Percentiles rank a stretch among this genome's conserved stretches.
phyloP scores from a whole-genome alignment of 2,888 invertebrate species.

The Agapostemon virescens region DNA sequence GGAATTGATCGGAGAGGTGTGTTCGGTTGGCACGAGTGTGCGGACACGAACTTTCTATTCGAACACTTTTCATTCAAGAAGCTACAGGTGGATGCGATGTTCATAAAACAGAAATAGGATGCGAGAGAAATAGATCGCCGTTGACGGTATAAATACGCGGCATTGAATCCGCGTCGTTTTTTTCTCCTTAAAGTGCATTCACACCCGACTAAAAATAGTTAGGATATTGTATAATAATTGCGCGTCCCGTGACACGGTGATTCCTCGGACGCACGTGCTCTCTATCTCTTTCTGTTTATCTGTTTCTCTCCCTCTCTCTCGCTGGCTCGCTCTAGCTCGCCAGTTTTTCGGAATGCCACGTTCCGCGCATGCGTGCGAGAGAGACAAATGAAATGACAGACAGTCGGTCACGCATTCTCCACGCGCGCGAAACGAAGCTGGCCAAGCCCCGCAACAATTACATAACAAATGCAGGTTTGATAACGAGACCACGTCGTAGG shows the following conservation, averaged over 20 bases:
- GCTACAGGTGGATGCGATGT: neutral
- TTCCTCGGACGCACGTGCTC: slow-evolving; percentile 32
- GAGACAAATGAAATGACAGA: slow-evolving; percentile 11
- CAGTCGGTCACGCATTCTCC: slow-evolving; percentile 14
- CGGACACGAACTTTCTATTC: neutral
- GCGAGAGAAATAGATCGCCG: neutral
- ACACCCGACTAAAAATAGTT: slow-evolving; percentile 47
- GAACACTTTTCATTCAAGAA: neutral
- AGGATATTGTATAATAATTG: slow-evolving; percentile 37
- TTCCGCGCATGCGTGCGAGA: slow-evolving; percentile 5
- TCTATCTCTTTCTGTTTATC: no score
- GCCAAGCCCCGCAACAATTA: slow-evolving; percentile 3
- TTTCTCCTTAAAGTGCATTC: slow-evolving; percentile 36
- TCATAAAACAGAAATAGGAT: neutral
- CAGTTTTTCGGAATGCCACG: slow-evolving; percentile 26
- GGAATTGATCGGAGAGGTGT: no score
- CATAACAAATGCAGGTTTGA: slow-evolving; percentile 29
- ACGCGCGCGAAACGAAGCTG: slow-evolving; percentile 6
- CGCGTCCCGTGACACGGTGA: slow-evolving; percentile 1
- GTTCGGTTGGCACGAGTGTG: neutral
- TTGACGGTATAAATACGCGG: neutral
- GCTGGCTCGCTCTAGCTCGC: no score
- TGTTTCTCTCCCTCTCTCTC: no score
- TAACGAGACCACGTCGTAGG: neutral
- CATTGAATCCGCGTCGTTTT: slow-evolving; percentile 19